phyloP scores from a whole-genome alignment of 2,888 invertebrate genomes.

The Drosophila acutilabella region DNA sequence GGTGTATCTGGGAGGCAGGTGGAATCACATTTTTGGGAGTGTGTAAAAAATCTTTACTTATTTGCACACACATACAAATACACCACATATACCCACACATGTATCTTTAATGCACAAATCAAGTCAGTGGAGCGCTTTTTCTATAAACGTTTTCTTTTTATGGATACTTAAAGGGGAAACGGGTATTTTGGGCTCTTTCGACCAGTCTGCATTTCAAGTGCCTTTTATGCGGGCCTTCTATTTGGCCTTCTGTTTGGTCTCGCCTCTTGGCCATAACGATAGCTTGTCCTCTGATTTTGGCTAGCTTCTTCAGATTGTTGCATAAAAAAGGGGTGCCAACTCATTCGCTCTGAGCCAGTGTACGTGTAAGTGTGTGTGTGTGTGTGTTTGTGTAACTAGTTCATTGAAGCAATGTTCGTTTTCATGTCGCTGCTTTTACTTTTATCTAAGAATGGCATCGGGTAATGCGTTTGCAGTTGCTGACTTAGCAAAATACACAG shows the following conservation, averaged over 20 bases:
- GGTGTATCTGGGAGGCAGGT: conserved; percentile 5
- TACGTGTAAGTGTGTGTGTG: conserved; percentile 33
- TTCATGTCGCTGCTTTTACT: conserved; percentile 73
- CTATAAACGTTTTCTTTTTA: conserved; percentile 80
- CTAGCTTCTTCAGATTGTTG: conserved; percentile 65
- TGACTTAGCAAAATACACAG: conserved; percentile 67
- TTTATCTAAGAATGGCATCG: conserved; percentile 77
- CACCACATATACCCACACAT: not conserved
- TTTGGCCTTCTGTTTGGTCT: conserved; percentile 16
- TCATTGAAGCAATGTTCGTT: conserved; percentile 56
- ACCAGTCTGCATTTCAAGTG: conserved; percentile 66
- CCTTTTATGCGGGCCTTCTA: conserved; percentile 69
- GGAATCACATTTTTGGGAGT: not conserved
- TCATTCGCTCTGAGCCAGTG: conserved; percentile 11
- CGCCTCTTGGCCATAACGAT: conserved; percentile 62
- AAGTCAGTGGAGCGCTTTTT: conserved; percentile 75
- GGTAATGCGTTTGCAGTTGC: conserved; percentile 72
- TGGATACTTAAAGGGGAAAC: conserved; percentile 78
- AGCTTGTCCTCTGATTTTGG: conserved; percentile 61
- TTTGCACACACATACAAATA: conserved; percentile 1
- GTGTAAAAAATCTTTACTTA: conserved; percentile 31
- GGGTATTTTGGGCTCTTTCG: conserved; percentile 20
- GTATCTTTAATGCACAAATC: conserved; percentile 79
- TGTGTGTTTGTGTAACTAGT: conserved; percentile 35
- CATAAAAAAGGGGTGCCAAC: conserved; percentile 66